Percentiles rank a stretch among this genome's conserved stretches.
Conservation (phyloP, 2,888 invertebrate species). For the Caenorhabditis parvicauda region DNA sequence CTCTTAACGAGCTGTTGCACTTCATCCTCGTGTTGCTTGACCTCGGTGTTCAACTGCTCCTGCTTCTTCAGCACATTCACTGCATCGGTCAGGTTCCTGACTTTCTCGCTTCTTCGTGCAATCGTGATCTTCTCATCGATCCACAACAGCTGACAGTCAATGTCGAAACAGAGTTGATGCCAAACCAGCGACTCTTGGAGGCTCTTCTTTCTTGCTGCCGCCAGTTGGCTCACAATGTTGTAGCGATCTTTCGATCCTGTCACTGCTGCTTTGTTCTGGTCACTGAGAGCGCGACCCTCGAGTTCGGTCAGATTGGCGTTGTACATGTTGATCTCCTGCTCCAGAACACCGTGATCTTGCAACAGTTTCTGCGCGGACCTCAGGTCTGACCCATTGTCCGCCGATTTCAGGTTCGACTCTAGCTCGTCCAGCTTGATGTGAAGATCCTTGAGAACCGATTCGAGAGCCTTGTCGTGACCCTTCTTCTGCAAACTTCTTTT, state of each 20-base stretch:
- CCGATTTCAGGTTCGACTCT: conserved; percentile 73
- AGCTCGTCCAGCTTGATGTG: conserved; percentile 82
- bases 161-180: conserved; percentile 89
- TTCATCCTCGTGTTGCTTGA: conserved; percentile 80
- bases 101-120: conserved; percentile 74
- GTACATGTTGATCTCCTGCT: conserved; percentile 82
- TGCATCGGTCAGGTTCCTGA: conserved; percentile 85
- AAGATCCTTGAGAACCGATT: conserved; percentile 82
- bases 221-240: conserved; percentile 72
- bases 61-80: conserved; percentile 89
- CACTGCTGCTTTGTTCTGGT: conserved; percentile 70
- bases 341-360: conserved; percentile 70
- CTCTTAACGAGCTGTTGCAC: conserved; percentile 80
- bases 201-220: conserved; percentile 73
- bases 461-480: conserved; percentile 59
- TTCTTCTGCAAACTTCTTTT: conserved; percentile 47
- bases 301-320: no score
- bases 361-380: conserved; percentile 86
- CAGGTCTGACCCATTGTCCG: conserved; percentile 78
- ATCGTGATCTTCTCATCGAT: conserved; percentile 80
- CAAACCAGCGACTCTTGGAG: conserved; percentile 84
- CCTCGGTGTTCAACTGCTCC: conserved; percentile 82
- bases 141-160: conserved; percentile 91
- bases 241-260: conserved; percentile 28
- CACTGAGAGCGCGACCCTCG: no score